Percentiles rank a stretch among this genome's conserved stretches.
These are phyloP conservation scores for Melanargia galathea DNA, from an alignment of 2,888 invertebrate genomes.

Conservation along the genomic window DNA sequence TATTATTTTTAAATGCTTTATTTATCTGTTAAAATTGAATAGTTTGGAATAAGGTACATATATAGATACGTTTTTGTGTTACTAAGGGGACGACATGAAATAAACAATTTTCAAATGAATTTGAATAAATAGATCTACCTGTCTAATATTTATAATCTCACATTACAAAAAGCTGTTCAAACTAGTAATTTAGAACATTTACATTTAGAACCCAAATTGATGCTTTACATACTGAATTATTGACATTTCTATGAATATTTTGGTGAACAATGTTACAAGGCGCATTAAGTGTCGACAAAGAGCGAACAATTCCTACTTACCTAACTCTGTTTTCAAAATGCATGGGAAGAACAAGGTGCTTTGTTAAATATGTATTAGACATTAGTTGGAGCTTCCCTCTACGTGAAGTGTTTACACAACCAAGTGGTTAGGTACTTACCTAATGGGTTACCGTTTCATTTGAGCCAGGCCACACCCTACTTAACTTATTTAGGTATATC, in stretches of 20 bases:
- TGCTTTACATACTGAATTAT: slow-evolving; percentile 4
- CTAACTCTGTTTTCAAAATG: slow-evolving; percentile 45
- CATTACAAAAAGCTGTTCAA: neutral
- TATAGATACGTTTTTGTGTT: no score
- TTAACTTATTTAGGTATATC: no score
- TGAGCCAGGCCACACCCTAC: no score
- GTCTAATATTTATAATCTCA: no score
- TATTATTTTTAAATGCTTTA: no score
- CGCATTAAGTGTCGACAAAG: slow-evolving; percentile 22
- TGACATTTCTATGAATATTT: slow-evolving; percentile 31
- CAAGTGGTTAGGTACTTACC: neutral
- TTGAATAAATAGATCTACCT: no score
- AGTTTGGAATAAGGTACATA: no score
- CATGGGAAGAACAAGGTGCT: slow-evolving; percentile 34
- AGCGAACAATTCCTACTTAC: slow-evolving; percentile 11
- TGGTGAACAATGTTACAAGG: slow-evolving; percentile 22
- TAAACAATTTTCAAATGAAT: no score
- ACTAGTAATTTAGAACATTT: neutral
- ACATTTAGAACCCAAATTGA: slow-evolving; percentile 1
- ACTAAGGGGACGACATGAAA: no score
- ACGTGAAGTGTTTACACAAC: slow-evolving; percentile 28
- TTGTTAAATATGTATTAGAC: slow-evolving; percentile 38
- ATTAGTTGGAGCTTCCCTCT: slow-evolving; percentile 32
- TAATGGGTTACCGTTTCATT: neutral
- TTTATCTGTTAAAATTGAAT: no score